These are phyloP conservation scores for Aphodius sticticus DNA, from an alignment of 2,888 invertebrate genomes.

Conservation along the genomic window DNA sequence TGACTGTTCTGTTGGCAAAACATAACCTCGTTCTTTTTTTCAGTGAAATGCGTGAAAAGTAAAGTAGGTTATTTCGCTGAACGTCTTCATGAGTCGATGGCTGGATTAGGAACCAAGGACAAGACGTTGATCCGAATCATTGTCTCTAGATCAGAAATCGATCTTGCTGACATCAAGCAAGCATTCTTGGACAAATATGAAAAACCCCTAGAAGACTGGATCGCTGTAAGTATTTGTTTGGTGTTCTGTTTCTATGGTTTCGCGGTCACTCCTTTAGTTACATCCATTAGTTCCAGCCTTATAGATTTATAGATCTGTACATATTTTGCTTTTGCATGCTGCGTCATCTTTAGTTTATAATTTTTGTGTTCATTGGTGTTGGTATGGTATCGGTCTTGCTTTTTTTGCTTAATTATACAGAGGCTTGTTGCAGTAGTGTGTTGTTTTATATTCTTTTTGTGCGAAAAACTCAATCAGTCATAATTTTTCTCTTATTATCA, in stretches of 20 bases:
- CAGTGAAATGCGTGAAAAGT: constrained; percentile 89
- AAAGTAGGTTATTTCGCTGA: constrained; percentile 93
- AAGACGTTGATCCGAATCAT: constrained; percentile 91
- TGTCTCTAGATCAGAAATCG: constrained; percentile 90
- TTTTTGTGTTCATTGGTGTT: too few species aligned
- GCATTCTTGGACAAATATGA: constrained; percentile 85
- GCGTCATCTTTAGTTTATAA: too few species aligned
- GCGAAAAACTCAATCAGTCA: too few species aligned
- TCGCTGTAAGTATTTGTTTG: constrained; percentile 72
- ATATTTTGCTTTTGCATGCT: neutral
- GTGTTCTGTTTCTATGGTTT: neutral
- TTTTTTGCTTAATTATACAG: too few species aligned
- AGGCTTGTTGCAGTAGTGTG: too few species aligned
- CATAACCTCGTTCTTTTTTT: constrained; percentile 43
- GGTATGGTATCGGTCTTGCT: too few species aligned
- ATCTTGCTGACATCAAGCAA: constrained; percentile 90
- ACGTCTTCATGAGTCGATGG: constrained; percentile 89
- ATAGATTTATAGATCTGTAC: neutral
- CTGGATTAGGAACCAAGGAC: constrained; percentile 90
- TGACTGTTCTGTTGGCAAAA: too few species aligned
- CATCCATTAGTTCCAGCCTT: neutral
- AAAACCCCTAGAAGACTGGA: constrained; percentile 85
- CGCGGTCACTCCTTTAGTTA: neutral
- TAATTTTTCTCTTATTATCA: too few species aligned
- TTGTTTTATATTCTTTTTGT: too few species aligned